A percentile compares a stretch with the other conserved stretches of the same genome.
These are phyloP conservation scores for Sebastes hubbsi DNA, from an alignment of 2,797 vertebrate species.

Conservation along the genomic window DNA sequence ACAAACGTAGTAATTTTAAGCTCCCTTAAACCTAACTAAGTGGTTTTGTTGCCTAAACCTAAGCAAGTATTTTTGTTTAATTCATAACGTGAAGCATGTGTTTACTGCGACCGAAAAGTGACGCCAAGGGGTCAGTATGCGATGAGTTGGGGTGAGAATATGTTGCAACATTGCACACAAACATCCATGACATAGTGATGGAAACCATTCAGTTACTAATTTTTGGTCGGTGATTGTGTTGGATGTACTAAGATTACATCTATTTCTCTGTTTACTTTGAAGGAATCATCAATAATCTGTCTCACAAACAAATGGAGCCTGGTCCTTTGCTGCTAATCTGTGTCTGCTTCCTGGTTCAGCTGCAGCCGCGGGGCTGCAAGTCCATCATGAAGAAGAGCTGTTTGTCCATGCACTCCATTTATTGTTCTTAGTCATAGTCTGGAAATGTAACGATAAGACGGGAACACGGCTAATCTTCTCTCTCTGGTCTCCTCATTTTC, in stretches of 20 bases:
- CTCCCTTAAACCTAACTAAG: no score
- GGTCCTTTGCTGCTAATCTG: conserved; percentile 50
- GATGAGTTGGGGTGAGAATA: no score
- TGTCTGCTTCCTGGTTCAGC: conserved; percentile 40
- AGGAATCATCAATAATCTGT: conserved; percentile 22
- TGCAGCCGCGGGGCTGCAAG: conserved; percentile 29
- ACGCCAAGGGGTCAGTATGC: no score
- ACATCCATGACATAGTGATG: background rate
- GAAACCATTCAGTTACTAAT: background rate
- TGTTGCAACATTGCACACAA: background rate
- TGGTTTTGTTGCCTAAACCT: no score
- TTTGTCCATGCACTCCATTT: background rate
- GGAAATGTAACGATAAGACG: conserved; percentile 1
- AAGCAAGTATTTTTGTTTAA: no score
- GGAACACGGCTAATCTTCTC: background rate
- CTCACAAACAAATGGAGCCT: conserved; percentile 57
- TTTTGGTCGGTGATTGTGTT: background rate
- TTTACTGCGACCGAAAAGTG: no score
- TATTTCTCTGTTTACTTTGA: conserved; percentile 19
- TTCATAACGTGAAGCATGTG: no score
- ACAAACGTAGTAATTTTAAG: background rate
- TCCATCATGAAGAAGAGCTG: conserved; percentile 16
- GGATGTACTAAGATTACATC: background rate
- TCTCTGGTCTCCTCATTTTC: background rate
- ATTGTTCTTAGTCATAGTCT: conserved; percentile 17